phyloP scores from a whole-genome alignment of 2,888 invertebrate species.

The Callyntrura sp. region DNA sequence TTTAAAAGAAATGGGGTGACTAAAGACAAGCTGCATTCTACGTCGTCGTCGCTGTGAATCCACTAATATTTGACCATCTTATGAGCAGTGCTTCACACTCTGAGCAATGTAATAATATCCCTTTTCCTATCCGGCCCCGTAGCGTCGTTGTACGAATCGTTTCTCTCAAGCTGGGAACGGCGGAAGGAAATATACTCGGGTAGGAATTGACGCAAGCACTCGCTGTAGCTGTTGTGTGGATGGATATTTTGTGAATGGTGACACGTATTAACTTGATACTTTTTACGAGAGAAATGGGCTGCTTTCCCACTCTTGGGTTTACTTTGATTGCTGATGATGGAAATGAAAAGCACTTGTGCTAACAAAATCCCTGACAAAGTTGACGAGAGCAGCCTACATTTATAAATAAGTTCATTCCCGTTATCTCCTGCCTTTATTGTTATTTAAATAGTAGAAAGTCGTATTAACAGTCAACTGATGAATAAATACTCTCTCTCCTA shows the following conservation, averaged over 20 bases:
- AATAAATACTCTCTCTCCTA: background rate
- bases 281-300: constrained; percentile 46
- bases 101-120: background rate
- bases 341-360: constrained; percentile 71
- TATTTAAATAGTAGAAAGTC: constrained; percentile 24
- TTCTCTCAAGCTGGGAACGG: background rate
- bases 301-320: background rate
- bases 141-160: constrained; percentile 9
- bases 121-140: background rate
- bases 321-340: constrained; percentile 59
- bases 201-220: background rate
- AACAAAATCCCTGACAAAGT: constrained; percentile 49
- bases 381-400: constrained; percentile 26
- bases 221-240: background rate
- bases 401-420: background rate
- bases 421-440: constrained; percentile 18
- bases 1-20: constrained; percentile 63
- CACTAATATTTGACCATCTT: too few relatives aligned
- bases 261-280: constrained; percentile 53
- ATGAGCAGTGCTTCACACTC: background rate
- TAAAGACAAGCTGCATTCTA: constrained; percentile 63
- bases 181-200: background rate
- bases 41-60: background rate
- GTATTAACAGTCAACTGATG: constrained; percentile 49
- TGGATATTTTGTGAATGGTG: constrained; percentile 49